Evolutionary conservation across 1,140 invertebrate genomes (phyloP), one percentile per base, ranked within the genome.

Genomic region (Propsilocerus akamusi): DNA sequence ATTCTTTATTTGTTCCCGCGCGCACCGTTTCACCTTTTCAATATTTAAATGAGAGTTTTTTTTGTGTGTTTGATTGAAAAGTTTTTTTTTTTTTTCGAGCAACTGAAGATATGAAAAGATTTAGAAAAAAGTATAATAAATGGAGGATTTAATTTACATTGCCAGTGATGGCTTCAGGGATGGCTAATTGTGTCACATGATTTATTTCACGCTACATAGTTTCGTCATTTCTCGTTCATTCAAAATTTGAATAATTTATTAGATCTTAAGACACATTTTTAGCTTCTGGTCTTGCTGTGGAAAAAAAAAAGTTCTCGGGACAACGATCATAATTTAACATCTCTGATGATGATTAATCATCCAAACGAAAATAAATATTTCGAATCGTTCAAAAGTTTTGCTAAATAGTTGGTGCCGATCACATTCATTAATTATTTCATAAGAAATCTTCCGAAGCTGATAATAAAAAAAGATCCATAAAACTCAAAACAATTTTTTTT

Each of bases 231-330:
- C 34, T 7, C 20, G 34, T 17, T 5, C 22, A 41, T 41, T 41
- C n/a, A n/a, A n/a, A n/a, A n/a, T n/a, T n/a, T n/a, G n/a, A 41
- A 41, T 41, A 41, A 41, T 41, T 41, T 41, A 41, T 41, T 41
- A 20, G 22, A 41, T 41, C 34, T 41, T 17, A 30, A 20, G 34
- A 41, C 17, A 41, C 22, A 41, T 20, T 17, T 41, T 41, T 17
- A 41, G 34, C 34, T 41, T 41, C 34, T 41, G 34, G 34, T 41
- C 34, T 41, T 41, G 22, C 17, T 7, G 8, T 8, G n/a, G 28
- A 30, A 30, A 30, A 41, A 20, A 41, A 37, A 14, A 41, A 20
- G 34, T n/a, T n/a, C n/a, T n/a, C n/a, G n/a, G n/a, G n/a, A 41
- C 14, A 20, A 41, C 34, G n/a, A n/a, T 41, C 34, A 41, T 41